Evolutionary conservation across 2,113 vertebrate genomes (phyloP).

Genomic region (Neogale vison): DNA sequence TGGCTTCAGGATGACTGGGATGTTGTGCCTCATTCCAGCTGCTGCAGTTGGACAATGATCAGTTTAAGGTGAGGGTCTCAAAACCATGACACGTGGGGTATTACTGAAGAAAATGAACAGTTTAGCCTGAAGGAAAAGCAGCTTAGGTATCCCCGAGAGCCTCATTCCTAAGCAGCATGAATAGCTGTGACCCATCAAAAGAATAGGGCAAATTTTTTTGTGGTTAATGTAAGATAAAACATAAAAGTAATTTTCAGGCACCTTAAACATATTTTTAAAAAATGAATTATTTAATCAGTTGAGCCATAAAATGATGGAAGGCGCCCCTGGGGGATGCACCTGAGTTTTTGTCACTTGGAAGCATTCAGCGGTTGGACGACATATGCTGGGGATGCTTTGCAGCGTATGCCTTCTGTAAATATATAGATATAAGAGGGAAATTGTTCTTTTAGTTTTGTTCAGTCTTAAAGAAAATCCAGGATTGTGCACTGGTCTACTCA

Average conservation of each 20-base stretch:
- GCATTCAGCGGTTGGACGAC: neutral
- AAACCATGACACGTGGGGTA: neutral
- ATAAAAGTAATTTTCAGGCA: neutral
- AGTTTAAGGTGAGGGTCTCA: neutral
- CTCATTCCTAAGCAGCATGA: neutral
- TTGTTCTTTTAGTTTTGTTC: neutral
- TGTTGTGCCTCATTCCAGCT: neutral
- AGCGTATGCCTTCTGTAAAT: neutral
- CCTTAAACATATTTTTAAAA: neutral
- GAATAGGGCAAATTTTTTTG: neutral
- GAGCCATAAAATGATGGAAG: neutral
- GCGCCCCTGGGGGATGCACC: neutral
- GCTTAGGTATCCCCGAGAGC: neutral
- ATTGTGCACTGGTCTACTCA: neutral
- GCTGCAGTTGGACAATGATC: neutral
- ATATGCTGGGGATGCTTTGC: neutral
- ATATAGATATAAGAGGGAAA: neutral
- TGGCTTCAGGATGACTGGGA: neutral
- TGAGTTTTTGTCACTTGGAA: neutral
- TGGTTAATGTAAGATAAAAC: neutral
- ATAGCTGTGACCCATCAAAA: neutral
- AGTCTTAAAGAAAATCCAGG: neutral
- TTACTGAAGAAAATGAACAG: neutral
- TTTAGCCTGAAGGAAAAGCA: neutral
- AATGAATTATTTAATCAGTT: neutral